Percentiles rank a stretch among this genome's conserved stretches.
Evolutionary conservation across 92 coral and sea anemone genomes (phyloP).

Genomic region (Epizoanthus stellaris): DNA sequence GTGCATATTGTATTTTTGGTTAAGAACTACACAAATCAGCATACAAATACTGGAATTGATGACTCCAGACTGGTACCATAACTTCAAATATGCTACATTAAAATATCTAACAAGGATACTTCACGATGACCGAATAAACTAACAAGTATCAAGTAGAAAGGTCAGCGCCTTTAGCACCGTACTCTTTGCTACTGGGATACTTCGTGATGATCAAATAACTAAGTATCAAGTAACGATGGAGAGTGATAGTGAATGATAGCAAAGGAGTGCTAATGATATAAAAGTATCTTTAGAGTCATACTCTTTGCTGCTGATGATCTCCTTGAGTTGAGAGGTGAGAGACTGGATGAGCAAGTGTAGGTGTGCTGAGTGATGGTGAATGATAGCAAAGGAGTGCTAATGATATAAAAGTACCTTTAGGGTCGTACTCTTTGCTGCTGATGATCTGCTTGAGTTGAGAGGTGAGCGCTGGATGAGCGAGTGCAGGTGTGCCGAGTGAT

Average conservation of each 20-base stretch:
- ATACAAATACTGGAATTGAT: no score
- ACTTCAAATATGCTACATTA: no score
- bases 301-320: constrained; percentile 74
- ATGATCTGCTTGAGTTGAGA: constrained; percentile 86
- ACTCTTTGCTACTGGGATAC: no score
- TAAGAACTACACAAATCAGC: no score
- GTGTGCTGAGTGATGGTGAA: constrained; percentile 31
- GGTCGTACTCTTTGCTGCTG: constrained; percentile 67
- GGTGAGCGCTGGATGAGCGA: constrained; percentile 78
- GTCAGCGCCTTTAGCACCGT: no score
- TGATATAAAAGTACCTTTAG: constrained; percentile 56
- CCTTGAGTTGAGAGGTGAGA: constrained; percentile 85
- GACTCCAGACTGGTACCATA: no score
- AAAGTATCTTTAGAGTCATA: constrained; percentile 69
- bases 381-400: neutral
- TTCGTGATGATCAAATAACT: no score
- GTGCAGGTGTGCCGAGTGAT: constrained; percentile 41
- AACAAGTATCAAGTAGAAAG: no score
- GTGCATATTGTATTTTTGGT: no score
- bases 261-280: neutral
- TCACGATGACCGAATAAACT: no score
- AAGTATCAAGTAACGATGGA: no score
- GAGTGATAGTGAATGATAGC: neutral
- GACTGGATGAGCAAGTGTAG: constrained; percentile 78
- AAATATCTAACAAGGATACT: no score